phyloP scores from a whole-genome alignment of 30 jellyfish, hydroid and myxozoan species.

The Hydractinia symbiolongicarpus region DNA sequence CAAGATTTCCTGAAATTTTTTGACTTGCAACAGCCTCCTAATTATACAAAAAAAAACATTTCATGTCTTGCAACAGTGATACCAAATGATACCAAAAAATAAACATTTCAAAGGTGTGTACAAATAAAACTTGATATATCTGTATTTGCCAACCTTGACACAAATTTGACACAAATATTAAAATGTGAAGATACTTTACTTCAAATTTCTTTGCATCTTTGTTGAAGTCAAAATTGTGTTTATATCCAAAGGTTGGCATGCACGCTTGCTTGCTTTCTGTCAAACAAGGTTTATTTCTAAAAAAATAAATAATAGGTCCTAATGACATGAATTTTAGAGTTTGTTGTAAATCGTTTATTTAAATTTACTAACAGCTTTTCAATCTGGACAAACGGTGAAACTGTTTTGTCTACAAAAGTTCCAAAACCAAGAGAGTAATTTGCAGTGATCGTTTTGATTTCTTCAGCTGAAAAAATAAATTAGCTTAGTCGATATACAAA shows the following conservation, averaged over 20 bases:
- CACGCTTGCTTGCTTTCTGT: background rate
- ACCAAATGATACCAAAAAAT: background rate
- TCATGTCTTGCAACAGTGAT: too few species aligned
- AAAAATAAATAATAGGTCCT: background rate
- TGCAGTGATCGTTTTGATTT: constrained; percentile 65
- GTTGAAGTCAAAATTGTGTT: constrained; percentile 65
- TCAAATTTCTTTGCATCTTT: constrained; percentile 53
- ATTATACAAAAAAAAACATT: background rate
- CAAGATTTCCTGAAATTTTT: constrained; percentile 66
- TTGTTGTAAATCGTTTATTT: background rate
- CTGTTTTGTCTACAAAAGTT: constrained; percentile 73
- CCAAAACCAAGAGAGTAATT: constrained; percentile 86
- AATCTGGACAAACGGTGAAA: constrained; percentile 18
- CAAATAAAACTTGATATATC: too few species aligned
- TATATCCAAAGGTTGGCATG: constrained; percentile 69
- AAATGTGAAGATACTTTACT: constrained; percentile 23
- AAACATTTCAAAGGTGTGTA: too few species aligned
- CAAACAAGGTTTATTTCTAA: constrained; percentile 23
- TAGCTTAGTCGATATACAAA: too few species aligned
- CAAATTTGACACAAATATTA: too few species aligned
- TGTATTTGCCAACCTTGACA: background rate
- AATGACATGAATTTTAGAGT: background rate
- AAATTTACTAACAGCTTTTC: constrained; percentile 7
- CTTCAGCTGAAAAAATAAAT: constrained; percentile 35
- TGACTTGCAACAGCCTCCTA: constrained; percentile 61